Base-by-base conservation (phyloP, 2,888 invertebrate species). In the Invenusta paracnida region DNA sequence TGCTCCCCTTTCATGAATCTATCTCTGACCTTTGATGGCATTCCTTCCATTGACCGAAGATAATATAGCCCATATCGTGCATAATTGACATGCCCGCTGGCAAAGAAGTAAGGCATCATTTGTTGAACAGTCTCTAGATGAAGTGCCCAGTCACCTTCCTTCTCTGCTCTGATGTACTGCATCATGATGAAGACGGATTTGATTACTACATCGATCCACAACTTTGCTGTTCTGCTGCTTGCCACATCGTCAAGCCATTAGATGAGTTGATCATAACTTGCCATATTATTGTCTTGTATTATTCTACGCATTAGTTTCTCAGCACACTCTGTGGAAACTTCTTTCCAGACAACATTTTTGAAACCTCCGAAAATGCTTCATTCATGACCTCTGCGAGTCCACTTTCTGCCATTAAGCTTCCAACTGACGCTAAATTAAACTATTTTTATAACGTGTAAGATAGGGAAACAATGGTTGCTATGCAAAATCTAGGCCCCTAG, bases 161-260 rank as follows among this genome's bases (percentile, higher is more conserved):
- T 73, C 73, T 73, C 17, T 73, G 73, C 73, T 73, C 73, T 73
- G 27, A 25, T 73, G 73, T 73, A 73, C 73, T 73, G 73, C 73
- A 73, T 73, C 73, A 73, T 73, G 73, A 73, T 73, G 73, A 73
- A 73, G 73, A 73, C 27, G 73, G 73, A 23, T 73, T 73, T 73
- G 73, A 73, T 73, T 13, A 73, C 73, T 25, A 73, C 73, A 73
- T 73, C 73, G 73, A 73, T 73, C 73, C 73, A 73, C 73, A 73
- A 73, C 73, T 73, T 73, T 73, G 17, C 73, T 23, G 27, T 73
- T 73, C 73, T 73, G 73, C 27, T 73, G 73, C 73, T 73, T 73
- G 73, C 73, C 73, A 73, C 73, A 73, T 73, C 27, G 73, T 73
- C 73, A 73, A 73, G 73, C 11, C 73, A 73, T 73, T 13, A 23